These are phyloP conservation scores for Phragmatobia fuliginosa DNA, from an alignment of 2,888 invertebrate species.

Conservation along the genomic window DNA sequence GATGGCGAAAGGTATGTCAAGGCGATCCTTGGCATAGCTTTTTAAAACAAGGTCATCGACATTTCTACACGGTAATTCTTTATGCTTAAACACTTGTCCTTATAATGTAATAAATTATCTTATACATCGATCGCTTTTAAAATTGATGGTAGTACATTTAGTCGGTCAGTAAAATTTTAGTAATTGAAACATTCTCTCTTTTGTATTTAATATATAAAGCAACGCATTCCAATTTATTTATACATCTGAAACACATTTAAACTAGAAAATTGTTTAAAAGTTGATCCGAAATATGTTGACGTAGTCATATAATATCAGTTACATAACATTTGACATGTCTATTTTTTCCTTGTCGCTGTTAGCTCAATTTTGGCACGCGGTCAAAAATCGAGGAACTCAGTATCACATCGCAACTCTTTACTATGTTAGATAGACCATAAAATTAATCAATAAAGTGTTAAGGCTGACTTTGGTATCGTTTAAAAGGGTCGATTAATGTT, in stretches of 20 bases:
- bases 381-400: slow-evolving; percentile 71
- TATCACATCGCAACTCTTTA: slow-evolving; percentile 56
- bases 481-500: slow-evolving; percentile 34
- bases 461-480: slow-evolving; percentile 19
- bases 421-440: slow-evolving; percentile 41
- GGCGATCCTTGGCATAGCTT: slow-evolving; percentile 78
- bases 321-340: slow-evolving; percentile 77
- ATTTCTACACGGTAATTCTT: slow-evolving; percentile 45
- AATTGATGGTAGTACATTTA: not conserved
- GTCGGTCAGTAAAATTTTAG: not conserved
- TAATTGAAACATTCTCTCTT: not conserved
- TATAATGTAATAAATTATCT: slow-evolving; percentile 15
- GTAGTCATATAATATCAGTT: slow-evolving; percentile 58
- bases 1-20: no score
- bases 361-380: slow-evolving; percentile 73
- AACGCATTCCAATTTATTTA: not conserved
- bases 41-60: slow-evolving; percentile 75
- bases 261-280: slow-evolving; percentile 27
- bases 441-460: slow-evolving; percentile 21
- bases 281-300: slow-evolving; percentile 55
- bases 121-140: not conserved
- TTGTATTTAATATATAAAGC: not conserved
- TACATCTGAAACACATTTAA: slow-evolving; percentile 26
- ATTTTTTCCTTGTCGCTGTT: slow-evolving; percentile 81
- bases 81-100: slow-evolving; percentile 16